phyloP scores from a whole-genome alignment of 2,113 vertebrate genomes.

The Polyodon spathula region DNA sequence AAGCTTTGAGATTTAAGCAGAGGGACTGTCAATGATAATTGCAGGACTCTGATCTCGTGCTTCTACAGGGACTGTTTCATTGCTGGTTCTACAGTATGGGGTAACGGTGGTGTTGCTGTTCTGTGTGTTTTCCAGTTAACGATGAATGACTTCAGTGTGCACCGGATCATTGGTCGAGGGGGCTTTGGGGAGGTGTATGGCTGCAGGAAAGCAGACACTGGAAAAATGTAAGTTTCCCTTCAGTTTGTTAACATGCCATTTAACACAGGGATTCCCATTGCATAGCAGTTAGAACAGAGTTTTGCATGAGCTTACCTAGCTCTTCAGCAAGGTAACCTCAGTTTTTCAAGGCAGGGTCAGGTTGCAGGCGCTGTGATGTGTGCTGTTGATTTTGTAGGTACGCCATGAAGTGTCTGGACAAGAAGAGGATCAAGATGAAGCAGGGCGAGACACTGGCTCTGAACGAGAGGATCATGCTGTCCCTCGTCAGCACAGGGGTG shows the following conservation, averaged over 20 bases:
- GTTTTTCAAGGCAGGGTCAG: background rate
- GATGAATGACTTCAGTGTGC: conserved; percentile 98
- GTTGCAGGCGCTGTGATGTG: conserved; percentile 1
- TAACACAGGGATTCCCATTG: background rate
- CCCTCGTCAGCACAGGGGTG: conserved; percentile 94
- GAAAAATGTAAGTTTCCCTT: conserved; percentile 80
- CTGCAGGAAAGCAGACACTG: conserved; percentile 96
- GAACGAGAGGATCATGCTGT: conserved; percentile 96
- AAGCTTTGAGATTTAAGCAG: too few species aligned
- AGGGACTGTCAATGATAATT: too few species aligned
- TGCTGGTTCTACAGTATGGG: too few species aligned
- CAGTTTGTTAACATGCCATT: too few species aligned
- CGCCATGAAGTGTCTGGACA: conserved; percentile 98
- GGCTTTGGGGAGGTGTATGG: conserved; percentile 97
- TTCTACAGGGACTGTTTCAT: too few species aligned
- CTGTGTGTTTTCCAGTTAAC: conserved; percentile 65
- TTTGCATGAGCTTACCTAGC: background rate
- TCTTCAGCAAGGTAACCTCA: background rate
- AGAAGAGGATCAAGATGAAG: conserved; percentile 98
- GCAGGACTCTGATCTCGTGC: too few species aligned
- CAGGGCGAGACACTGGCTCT: conserved; percentile 94
- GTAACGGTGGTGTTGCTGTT: conserved; percentile 4
- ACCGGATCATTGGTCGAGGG: conserved; percentile 92
- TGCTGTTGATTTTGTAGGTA: conserved; percentile 62
- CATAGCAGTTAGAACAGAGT: background rate